These are phyloP conservation scores for Sphenopsis melanotis DNA, from an alignment of 2,797 vertebrate species.

Conservation along the genomic window DNA sequence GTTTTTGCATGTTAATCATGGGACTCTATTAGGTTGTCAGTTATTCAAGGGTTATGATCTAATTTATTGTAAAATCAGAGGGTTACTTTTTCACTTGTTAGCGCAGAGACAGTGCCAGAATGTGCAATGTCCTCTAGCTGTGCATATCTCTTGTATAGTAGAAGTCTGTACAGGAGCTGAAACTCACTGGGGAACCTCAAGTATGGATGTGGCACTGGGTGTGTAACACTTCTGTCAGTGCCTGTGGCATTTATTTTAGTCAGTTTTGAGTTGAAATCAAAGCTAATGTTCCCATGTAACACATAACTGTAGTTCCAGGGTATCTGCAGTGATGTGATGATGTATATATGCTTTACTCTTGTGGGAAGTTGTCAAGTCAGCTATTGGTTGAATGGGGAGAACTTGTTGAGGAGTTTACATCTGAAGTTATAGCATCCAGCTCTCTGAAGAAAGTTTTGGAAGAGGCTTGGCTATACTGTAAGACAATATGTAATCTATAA, in stretches of 20 bases:
- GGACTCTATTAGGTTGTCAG: neutral
- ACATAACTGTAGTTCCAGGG: neutral
- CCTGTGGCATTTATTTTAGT: neutral
- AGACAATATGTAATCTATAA: neutral
- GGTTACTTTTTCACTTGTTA: neutral
- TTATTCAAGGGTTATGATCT: neutral
- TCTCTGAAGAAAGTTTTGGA: neutral
- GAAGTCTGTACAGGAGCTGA: neutral
- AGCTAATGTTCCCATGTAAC: neutral
- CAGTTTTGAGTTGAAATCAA: neutral
- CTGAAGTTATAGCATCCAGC: neutral
- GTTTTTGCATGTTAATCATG: neutral
- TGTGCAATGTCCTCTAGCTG: neutral
- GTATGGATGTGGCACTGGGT: neutral
- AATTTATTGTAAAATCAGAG: neutral
- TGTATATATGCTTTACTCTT: neutral
- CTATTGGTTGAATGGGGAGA: neutral
- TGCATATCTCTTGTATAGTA: neutral
- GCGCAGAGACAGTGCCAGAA: neutral
- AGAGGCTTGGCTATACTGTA: neutral
- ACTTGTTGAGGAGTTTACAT: neutral
- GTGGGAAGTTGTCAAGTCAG: neutral
- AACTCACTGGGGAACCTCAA: neutral
- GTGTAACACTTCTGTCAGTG: neutral
- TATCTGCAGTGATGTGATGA: neutral